Evolutionary conservation across 2,888 invertebrate genomes (phyloP), one percentile per base, ranked within the genome.

Genomic region (Tineola bisselliella): DNA sequence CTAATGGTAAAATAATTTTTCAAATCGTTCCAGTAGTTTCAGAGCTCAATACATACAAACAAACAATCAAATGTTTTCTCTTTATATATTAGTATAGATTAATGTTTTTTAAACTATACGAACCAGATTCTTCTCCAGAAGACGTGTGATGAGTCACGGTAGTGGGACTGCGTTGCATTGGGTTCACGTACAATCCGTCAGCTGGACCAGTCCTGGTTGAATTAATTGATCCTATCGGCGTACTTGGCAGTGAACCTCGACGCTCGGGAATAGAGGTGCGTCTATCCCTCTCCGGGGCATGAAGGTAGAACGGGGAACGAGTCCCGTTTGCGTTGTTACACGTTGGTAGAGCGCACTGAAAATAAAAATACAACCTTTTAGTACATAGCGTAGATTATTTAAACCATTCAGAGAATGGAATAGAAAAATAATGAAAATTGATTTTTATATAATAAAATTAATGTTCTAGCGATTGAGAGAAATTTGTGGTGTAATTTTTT

Each of bases 171-270:
- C 89, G 78, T 67, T 88, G 90, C 93, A 95, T 94, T 0, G 95
- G 94, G 75, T 94, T 95, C 63, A 95, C 91, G 73, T 95, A 95
- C 48, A 95, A 88, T 0, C 95, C 95, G 69, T 95, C 94, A 62
- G 92, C 91, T 0, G 92, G 92, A 63, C 90, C 73, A 67, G 84
- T 76, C 15, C 83, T 68, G 38, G 91, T 58, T 13, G 64, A 63
- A 43, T 62, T 63, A 0, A 81, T 13, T 52, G 91, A 74, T 90
- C 90, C 63, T 72, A 71, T 77, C 63, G 71, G 72, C 0, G 79
- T 76, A 57, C 84, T 81, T 8, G 84, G 78, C 5, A 87, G 62
- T 62, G 87, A 77, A 18, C 82, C 76, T 62, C 87, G 71, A 33
- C 83, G 77, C 66, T 81, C 84, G 44, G 74, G 74, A 2, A 69